phyloP scores from a whole-genome alignment of 2,888 invertebrate genomes.

The Beris morrisii region DNA sequence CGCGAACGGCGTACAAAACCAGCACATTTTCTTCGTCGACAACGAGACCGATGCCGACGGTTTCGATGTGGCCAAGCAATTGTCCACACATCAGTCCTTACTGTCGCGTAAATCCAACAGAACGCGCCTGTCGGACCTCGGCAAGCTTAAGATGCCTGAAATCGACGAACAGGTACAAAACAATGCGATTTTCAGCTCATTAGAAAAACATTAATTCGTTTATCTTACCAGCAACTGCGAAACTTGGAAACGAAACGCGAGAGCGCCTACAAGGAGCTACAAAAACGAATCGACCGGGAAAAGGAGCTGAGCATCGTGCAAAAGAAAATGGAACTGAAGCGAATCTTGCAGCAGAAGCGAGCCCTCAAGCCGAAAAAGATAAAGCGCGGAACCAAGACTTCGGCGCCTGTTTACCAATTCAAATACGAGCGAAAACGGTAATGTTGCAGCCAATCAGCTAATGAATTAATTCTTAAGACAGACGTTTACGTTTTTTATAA shows the following conservation, averaged over 20 bases:
- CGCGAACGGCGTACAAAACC: constrained; percentile 68
- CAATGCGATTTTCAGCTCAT: neutral
- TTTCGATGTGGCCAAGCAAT: constrained; percentile 69
- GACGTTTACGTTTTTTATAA: too few relatives aligned
- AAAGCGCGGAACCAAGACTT: constrained; percentile 64
- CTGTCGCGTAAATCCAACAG: constrained; percentile 71
- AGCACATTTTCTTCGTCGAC: constrained; percentile 80
- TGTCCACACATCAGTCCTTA: constrained; percentile 75
- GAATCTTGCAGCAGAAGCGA: constrained; percentile 67
- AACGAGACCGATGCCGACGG: constrained; percentile 62
- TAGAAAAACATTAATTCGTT: neutral
- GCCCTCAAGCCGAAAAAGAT: constrained; percentile 67
- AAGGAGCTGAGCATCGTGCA: constrained; percentile 74
- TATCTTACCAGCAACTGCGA: constrained; percentile 41
- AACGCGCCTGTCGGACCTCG: constrained; percentile 63
- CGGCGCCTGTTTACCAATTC: constrained; percentile 78
- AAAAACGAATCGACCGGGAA: constrained; percentile 76
- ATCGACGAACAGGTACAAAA: constrained; percentile 59
- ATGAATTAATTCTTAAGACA: too few relatives aligned
- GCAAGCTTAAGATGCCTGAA: constrained; percentile 62
- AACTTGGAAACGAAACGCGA: constrained; percentile 63
- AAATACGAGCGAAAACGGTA: constrained; percentile 79
- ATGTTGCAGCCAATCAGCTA: constrained; percentile 40
- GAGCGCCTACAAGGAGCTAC: constrained; percentile 71
- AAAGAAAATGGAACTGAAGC: constrained; percentile 75